Conservation (phyloP, 2,113 vertebrate genomes). For the Trachemys scripta region DNA sequence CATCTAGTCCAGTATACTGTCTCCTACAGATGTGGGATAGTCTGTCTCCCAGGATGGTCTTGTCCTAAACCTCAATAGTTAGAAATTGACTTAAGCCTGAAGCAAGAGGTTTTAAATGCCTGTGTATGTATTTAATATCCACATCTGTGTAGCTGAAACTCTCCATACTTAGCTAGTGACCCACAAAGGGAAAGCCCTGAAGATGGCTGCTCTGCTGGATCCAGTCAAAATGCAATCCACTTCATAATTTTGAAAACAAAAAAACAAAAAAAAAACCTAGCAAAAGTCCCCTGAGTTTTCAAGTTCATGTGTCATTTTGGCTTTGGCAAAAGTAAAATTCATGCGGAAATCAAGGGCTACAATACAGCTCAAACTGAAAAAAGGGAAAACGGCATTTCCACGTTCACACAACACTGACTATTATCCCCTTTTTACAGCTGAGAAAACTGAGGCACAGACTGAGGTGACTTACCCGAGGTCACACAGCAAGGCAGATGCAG, state of each 20-base stretch:
- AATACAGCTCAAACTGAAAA: not conserved
- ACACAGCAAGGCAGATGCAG: not conserved
- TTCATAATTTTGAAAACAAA: not conserved
- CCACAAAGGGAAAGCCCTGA: not conserved
- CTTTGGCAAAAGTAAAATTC: not conserved
- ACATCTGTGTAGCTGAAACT: not conserved
- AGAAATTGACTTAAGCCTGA: not conserved
- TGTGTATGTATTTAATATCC: not conserved
- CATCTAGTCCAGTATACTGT: not conserved
- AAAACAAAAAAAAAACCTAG: not conserved
- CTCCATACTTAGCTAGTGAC: fast-evolving
- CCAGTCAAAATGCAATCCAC: not conserved
- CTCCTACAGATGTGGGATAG: slow-evolving; percentile 2
- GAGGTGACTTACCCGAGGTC: not conserved
- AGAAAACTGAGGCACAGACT: not conserved
- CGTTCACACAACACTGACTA: not conserved
- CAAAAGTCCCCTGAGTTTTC: not conserved
- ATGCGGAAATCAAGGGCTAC: fast-evolving
- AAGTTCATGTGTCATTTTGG: not conserved
- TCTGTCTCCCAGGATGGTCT: not conserved
- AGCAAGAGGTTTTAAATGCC: not conserved
- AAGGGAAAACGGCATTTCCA: not conserved
- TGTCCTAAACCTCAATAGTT: not conserved
- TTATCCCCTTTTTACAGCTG: not conserved
- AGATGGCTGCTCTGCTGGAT: not conserved